phyloP scores from a whole-genome alignment of 2,888 invertebrate species.

The Leistus spinibarbis region DNA sequence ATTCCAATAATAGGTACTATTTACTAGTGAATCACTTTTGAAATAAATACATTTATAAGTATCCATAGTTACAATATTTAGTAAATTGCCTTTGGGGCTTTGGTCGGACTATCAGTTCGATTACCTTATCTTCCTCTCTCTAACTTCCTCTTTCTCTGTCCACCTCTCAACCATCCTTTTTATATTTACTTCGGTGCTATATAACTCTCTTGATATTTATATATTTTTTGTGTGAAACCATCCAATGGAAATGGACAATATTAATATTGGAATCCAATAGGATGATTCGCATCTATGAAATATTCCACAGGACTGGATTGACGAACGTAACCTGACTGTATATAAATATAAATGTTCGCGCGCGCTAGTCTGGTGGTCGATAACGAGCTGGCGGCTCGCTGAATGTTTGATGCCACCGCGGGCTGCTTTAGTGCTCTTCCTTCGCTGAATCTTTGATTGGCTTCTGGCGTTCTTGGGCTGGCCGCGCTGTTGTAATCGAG shows the following conservation, averaged over 20 bases:
- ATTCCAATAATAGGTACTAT: no score
- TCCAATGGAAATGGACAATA: slow-evolving; percentile 15
- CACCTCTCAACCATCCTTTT: no score
- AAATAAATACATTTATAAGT: no score
- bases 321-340: slow-evolving; percentile 3
- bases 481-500: not conserved
- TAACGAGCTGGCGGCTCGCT: slow-evolving; percentile 15
- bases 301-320: slow-evolving; percentile 23
- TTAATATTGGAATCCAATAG: slow-evolving; percentile 32
- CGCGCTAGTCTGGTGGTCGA: slow-evolving; percentile 12
- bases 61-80: no score
- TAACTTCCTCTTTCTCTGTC: no score
- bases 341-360: not conserved
- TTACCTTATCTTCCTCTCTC: no score
- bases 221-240: not conserved
- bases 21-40: no score
- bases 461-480: not conserved
- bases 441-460: slow-evolving; percentile 23
- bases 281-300: slow-evolving; percentile 22
- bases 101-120: no score
- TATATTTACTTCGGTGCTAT: not conserved
- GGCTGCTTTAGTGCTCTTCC: slow-evolving; percentile 3
- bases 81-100: no score
- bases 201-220: not conserved
- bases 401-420: slow-evolving; percentile 23